Evolutionary conservation across 2,888 invertebrate genomes (phyloP).

Genomic region (Diarsia rubi): DNA sequence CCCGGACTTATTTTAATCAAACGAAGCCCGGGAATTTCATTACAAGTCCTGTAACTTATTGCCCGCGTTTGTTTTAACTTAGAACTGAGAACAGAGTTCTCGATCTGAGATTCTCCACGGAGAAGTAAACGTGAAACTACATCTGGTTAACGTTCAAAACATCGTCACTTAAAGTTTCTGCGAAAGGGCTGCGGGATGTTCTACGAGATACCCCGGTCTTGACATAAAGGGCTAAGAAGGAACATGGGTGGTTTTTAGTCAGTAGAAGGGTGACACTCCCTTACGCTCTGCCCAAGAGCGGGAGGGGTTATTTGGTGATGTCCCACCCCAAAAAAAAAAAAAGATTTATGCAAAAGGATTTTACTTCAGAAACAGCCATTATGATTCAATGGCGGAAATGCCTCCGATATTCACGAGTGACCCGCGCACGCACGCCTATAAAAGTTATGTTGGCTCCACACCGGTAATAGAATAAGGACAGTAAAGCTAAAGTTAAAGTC

Average conservation of each 20-base stretch:
- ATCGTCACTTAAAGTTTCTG: constrained; percentile 21
- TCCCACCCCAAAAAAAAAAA: too few species aligned
- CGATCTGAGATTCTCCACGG: constrained; percentile 11
- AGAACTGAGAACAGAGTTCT: constrained; percentile 36
- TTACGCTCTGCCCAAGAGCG: too few species aligned
- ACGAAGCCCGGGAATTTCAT: constrained; percentile 77
- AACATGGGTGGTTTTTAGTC: too few species aligned
- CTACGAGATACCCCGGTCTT: too few species aligned
- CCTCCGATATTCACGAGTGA: constrained; percentile 72
- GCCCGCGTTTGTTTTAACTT: constrained; percentile 71
- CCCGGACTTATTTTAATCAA: constrained; percentile 75
- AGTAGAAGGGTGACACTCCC: too few species aligned
- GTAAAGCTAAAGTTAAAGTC: constrained; percentile 57
- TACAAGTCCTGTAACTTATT: constrained; percentile 71
- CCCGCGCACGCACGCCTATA: constrained; percentile 68
- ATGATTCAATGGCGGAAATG: constrained; percentile 52
- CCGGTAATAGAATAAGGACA: constrained; percentile 68
- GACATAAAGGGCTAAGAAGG: too few species aligned
- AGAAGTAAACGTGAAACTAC: constrained; percentile 16
- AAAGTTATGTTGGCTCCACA: constrained; percentile 72
- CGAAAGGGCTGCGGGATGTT: too few species aligned
- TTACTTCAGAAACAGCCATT: constrained; percentile 40
- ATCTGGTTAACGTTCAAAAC: constrained; percentile 14
- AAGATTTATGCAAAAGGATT: constrained; percentile 32
- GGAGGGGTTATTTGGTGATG: too few species aligned